A percentile compares a stretch with the other conserved stretches of the same genome.
These are phyloP conservation scores for Metopia argyrocephala DNA, from an alignment of 2,888 invertebrate species.

Conservation along the genomic window DNA sequence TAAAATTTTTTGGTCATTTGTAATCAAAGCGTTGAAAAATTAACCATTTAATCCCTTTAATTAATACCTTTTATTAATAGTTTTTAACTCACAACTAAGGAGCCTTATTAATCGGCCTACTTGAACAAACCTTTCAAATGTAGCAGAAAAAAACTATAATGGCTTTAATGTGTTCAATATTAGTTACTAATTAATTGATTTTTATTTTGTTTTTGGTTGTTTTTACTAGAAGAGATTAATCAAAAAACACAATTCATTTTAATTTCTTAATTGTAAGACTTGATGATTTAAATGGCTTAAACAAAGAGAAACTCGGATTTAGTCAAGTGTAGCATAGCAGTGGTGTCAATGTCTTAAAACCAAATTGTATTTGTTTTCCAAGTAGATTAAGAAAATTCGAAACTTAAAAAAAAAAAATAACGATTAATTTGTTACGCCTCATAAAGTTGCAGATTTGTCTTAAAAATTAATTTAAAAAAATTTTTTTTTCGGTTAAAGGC, in stretches of 20 bases:
- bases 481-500: conserved; percentile 17
- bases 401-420: conserved; percentile 10
- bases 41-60: conserved; percentile 54
- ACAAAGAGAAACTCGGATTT: no score
- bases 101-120: conserved; percentile 24
- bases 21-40: conserved; percentile 53
- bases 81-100: conserved; percentile 13
- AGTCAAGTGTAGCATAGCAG: no score
- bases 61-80: conserved; percentile 48
- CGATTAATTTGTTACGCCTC: conserved; percentile 58
- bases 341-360: conserved; percentile 1
- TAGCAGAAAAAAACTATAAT: not conserved
- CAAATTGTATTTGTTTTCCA: not conserved
- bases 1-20: no score
- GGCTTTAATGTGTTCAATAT: conserved; percentile 8
- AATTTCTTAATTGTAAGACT: not conserved
- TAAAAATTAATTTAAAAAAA: conserved; percentile 54
- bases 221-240: conserved; percentile 37
- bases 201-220: not conserved
- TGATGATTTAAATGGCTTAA: no score
- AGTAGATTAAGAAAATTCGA: conserved; percentile 1
- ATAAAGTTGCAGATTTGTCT: conserved; percentile 62
- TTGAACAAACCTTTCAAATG: not conserved
- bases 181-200: conserved; percentile 26
- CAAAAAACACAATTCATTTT: conserved; percentile 12